phyloP scores from a whole-genome alignment of 2,888 invertebrate species.

The Hydrotaea cyrtoneurina region DNA sequence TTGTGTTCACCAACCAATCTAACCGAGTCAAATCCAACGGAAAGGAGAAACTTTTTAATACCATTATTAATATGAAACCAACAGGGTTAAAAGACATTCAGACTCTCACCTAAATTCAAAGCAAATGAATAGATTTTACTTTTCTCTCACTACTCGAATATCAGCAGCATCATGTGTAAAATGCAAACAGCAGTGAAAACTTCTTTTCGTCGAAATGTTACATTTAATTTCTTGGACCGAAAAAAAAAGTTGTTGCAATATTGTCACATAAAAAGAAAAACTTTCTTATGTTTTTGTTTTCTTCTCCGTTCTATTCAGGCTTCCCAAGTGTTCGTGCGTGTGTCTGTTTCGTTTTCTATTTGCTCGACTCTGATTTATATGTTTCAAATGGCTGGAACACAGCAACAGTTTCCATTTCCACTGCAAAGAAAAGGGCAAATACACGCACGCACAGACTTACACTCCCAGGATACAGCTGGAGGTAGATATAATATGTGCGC shows the following conservation, averaged over 20 bases:
- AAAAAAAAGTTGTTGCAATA: constrained; percentile 52
- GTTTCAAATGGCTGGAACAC: constrained; percentile 39
- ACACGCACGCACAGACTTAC: background rate
- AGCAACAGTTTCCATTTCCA: constrained; percentile 58
- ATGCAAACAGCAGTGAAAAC: background rate
- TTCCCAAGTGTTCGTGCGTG: background rate
- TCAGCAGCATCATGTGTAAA: constrained; percentile 28
- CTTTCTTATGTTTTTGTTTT: constrained; percentile 5
- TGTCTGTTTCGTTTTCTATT: constrained; percentile 34
- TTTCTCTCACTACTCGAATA: background rate
- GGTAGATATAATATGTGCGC: background rate
- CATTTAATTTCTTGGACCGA: constrained; percentile 57
- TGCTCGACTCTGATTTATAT: constrained; percentile 60
- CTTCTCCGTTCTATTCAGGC: no score
- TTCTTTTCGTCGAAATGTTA: constrained; percentile 32
- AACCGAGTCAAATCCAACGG: constrained; percentile 2
- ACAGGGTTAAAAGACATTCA: constrained; percentile 63
- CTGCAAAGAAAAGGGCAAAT: background rate
- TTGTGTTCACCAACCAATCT: constrained; percentile 1
- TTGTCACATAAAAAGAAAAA: constrained; percentile 58
- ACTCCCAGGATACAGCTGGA: constrained; percentile 17
- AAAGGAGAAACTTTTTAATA: constrained; percentile 57
- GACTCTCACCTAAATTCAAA: constrained; percentile 8
- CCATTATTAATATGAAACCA: constrained; percentile 63
- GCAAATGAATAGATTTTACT: background rate